Evolutionary conservation across 2,888 invertebrate species (phyloP), one percentile per base, ranked within the genome.

Genomic region (Stratiomys singularior): DNA sequence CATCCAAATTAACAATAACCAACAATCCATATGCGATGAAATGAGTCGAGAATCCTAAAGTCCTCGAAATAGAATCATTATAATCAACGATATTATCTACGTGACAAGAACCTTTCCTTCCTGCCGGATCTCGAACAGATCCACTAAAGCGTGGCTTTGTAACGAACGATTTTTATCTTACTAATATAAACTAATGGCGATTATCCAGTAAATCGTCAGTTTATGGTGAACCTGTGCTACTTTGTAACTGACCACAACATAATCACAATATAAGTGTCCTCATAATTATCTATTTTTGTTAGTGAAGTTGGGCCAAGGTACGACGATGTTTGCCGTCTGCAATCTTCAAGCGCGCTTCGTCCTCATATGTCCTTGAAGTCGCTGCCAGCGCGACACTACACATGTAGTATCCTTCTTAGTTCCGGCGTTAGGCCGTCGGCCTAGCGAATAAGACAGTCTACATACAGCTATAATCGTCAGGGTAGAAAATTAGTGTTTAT

Each of bases 401-500:
- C 37, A 37, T 9, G n/a, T n/a, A 37, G 9, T 69, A 69, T 69
- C 69, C 69, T 69, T 44, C 23, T 25, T n/a, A 13, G 15, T 23
- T 27, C 15, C 46, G 4, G 13, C 9, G 4, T 9, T 47, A 18
- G 25, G 30, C 13, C 46, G 25, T 4, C 1, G 11, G 25, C 69
- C 25, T 25, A 44, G 47, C 13, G 15, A 15, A 13, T 9, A 66
- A 37, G 28, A 66, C 18, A 18, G n/a, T 66, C 66, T 37, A 27
- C 69, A 69, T 46, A 23, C 47, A 47, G 69, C 69, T 69, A 47
- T 46, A 69, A 69, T 47, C 46, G 69, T 69, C 46, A 9, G 46
- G 46, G 23, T 30, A 69, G 46, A 69, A 47, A 47, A 69, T 69
- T 47, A 69, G 69, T 47, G 46, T 69, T 69, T 69, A 69, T 69